Evolutionary conservation across 2,797 vertebrate species (phyloP).

Genomic region (Xenentodon cancila): DNA sequence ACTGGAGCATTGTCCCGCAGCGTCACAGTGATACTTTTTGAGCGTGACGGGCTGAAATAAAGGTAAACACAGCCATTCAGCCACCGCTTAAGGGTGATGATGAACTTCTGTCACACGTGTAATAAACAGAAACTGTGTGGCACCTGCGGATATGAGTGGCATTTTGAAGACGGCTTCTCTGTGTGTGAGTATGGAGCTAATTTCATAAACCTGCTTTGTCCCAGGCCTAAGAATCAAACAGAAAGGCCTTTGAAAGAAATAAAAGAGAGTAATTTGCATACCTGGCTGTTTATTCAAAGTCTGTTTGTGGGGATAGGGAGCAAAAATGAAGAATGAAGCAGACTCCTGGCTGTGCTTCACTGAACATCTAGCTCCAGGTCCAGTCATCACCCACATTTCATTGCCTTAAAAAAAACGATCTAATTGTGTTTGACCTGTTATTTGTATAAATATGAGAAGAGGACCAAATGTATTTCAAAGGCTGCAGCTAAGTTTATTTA

Average conservation of each 20-base stretch:
- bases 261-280: slow-evolving; percentile 48
- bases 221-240: slow-evolving; percentile 36
- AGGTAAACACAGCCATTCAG: slow-evolving; percentile 45
- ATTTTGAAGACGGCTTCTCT: slow-evolving; percentile 39
- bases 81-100: slow-evolving; percentile 29
- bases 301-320: slow-evolving; percentile 26
- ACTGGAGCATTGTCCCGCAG: slow-evolving; percentile 16
- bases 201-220: slow-evolving; percentile 42
- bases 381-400: slow-evolving; percentile 26
- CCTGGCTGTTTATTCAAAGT: slow-evolving; percentile 22
- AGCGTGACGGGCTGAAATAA: slow-evolving; percentile 16
- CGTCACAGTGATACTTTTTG: slow-evolving; percentile 20
- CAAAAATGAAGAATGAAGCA: slow-evolving; percentile 31
- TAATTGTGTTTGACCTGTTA: slow-evolving; percentile 3
- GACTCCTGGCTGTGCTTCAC: slow-evolving; percentile 19
- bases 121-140: slow-evolving; percentile 38
- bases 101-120: slow-evolving; percentile 58
- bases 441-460: neutral
- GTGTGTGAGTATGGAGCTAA: slow-evolving; percentile 20
- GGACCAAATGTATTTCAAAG: too few relatives aligned
- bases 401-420: slow-evolving; percentile 22
- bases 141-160: slow-evolving; percentile 47
- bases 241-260: slow-evolving; percentile 44
- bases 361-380: slow-evolving; percentile 25
- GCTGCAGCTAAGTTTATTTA: too few relatives aligned